Evolutionary conservation across 1,140 invertebrate species (phyloP).

Genomic region (Trichoplusia ni): DNA sequence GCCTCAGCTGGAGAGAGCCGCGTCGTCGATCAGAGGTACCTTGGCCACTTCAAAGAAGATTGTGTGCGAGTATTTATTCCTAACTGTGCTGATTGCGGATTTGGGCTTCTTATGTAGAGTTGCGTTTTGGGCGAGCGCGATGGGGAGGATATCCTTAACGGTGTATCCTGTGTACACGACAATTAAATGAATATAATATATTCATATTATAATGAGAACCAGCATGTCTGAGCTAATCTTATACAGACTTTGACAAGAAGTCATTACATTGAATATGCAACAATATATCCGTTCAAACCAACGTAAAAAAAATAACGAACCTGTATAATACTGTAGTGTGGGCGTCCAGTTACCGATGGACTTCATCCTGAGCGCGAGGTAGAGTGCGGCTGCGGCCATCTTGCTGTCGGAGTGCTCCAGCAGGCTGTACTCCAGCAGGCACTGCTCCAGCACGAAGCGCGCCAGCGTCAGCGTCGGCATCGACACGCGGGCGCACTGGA

Average conservation of each 20-base stretch:
- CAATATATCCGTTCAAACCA: no score
- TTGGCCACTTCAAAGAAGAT: conserved; percentile 94
- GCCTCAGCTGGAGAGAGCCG: conserved; percentile 59
- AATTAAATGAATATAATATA: background rate
- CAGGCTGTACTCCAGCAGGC: conserved; percentile 95
- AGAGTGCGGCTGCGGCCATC: conserved; percentile 92
- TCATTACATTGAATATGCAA: no score
- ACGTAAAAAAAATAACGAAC: no score
- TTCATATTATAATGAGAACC: no score
- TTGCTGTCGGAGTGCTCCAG: conserved; percentile 91
- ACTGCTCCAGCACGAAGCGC: conserved; percentile 95
- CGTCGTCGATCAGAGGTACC: conserved; percentile 83
- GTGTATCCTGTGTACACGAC: conserved; percentile 84
- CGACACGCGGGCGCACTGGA: conserved; percentile 92
- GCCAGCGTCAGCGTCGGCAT: conserved; percentile 97
- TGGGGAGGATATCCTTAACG: conserved; percentile 87
- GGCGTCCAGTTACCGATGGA: conserved; percentile 87
- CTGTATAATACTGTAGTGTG: conserved; percentile 93
- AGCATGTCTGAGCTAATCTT: background rate
- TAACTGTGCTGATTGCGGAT: conserved; percentile 90
- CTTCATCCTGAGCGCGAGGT: conserved; percentile 94
- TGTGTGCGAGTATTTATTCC: conserved; percentile 97
- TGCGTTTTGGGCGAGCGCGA: conserved; percentile 88
- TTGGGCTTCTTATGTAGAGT: conserved; percentile 89
- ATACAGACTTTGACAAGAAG: no score